phyloP scores from a whole-genome alignment of 2,888 invertebrate species.

The Heterodera filipjevi region DNA sequence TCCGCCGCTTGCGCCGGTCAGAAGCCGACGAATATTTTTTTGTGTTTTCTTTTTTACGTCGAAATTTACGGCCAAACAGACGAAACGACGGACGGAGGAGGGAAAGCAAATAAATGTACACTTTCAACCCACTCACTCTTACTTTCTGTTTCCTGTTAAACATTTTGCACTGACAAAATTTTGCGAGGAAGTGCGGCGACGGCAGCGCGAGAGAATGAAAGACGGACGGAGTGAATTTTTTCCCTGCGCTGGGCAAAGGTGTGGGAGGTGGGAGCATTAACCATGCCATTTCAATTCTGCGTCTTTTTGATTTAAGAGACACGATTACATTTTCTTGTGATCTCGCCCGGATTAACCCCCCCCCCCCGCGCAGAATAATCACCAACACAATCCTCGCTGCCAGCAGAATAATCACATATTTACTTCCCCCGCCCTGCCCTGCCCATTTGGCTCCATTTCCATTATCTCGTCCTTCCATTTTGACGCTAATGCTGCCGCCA shows the following conservation, averaged over 20 bases:
- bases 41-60: neutral
- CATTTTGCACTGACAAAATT: slow-evolving; percentile 9
- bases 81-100: neutral
- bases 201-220: neutral
- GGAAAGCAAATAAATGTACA: slow-evolving; percentile 6
- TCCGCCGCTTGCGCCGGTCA: slow-evolving; percentile 4
- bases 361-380: too few species aligned
- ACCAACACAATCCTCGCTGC: too few species aligned
- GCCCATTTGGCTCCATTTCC: neutral
- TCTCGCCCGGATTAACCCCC: too few species aligned
- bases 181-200: neutral
- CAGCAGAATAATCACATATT: too few species aligned
- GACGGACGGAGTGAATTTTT: neutral
- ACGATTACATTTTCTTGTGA: too few species aligned
- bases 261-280: neutral
- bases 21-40: neutral
- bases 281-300: neutral
- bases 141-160: neutral
- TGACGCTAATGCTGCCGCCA: slow-evolving; percentile 1
- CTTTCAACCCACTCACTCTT: neutral
- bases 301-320: too few species aligned
- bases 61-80: neutral
- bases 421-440: too few species aligned
- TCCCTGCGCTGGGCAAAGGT: neutral
- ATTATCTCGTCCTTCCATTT: neutral